Percentiles rank a stretch among this genome's conserved stretches.
Conservation (phyloP, 2,797 vertebrate genomes). For the Sarcoramphus papa region DNA sequence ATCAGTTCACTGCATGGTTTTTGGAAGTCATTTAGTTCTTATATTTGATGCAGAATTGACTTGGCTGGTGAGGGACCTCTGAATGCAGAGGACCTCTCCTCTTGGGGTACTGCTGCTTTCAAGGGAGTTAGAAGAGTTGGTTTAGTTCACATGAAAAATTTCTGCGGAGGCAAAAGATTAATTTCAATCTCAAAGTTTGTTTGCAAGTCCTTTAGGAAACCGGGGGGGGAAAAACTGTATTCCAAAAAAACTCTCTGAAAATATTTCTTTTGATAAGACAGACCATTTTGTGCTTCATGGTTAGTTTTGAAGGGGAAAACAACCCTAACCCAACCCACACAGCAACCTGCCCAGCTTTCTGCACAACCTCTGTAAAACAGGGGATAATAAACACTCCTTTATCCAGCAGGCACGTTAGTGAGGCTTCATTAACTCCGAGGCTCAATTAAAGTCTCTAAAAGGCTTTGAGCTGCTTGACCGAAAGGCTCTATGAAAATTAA, state of each 20-base stretch:
- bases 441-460: slow-evolving; percentile 52
- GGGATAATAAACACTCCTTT: slow-evolving; percentile 33
- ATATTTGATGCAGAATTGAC: background rate
- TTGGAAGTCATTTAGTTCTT: background rate
- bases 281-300: background rate
- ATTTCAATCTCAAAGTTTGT: background rate
- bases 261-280: background rate
- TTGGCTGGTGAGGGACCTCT: background rate
- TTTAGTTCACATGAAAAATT: background rate
- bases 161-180: background rate
- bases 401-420: background rate
- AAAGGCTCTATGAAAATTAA: slow-evolving; percentile 36
- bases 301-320: slow-evolving; percentile 4
- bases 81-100: background rate
- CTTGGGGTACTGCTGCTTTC: background rate
- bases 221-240: background rate
- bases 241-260: background rate
- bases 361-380: background rate
- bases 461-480: slow-evolving; percentile 27
- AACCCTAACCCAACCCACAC: background rate
- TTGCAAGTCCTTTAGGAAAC: background rate
- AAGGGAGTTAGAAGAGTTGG: background rate
- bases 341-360: background rate
- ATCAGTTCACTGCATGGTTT: background rate
- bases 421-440: slow-evolving; percentile 47